Evolutionary conservation across 2,797 vertebrate species (phyloP).

Genomic region (Mionectes olivaceus): DNA sequence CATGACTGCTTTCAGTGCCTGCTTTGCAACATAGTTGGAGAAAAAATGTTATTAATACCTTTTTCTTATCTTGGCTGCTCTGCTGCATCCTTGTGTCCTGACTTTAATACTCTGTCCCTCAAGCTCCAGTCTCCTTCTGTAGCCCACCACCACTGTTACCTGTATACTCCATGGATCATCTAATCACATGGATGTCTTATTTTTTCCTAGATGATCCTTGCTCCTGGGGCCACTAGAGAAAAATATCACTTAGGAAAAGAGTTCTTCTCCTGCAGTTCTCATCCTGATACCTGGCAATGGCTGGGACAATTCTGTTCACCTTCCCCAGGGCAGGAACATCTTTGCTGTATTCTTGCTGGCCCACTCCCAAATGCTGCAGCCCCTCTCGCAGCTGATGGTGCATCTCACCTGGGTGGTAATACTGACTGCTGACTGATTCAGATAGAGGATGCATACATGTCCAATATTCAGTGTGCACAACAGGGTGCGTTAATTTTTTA

Average conservation of each 20-base stretch:
- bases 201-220: not conserved
- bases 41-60: not conserved
- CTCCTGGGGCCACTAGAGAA: not conserved
- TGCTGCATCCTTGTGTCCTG: not conserved
- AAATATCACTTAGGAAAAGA: fast-evolving
- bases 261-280: not conserved
- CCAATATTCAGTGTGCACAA: not conserved
- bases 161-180: not conserved
- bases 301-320: not conserved
- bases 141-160: not conserved
- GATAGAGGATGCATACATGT: not conserved
- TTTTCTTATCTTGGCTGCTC: not conserved
- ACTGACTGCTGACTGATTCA: not conserved
- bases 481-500: not conserved
- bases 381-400: not conserved
- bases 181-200: fast-evolving
- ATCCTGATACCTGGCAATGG: not conserved
- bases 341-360: not conserved
- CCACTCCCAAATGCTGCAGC: fast-evolving
- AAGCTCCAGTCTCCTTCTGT: not conserved
- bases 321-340: not conserved
- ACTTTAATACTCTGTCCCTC: not conserved
- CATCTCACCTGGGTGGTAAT: not conserved
- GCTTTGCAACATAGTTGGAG: not conserved
- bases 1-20: not conserved